Evolutionary conservation across 2,797 vertebrate species (phyloP).

Genomic region (Centroberyx gerrardi): DNA sequence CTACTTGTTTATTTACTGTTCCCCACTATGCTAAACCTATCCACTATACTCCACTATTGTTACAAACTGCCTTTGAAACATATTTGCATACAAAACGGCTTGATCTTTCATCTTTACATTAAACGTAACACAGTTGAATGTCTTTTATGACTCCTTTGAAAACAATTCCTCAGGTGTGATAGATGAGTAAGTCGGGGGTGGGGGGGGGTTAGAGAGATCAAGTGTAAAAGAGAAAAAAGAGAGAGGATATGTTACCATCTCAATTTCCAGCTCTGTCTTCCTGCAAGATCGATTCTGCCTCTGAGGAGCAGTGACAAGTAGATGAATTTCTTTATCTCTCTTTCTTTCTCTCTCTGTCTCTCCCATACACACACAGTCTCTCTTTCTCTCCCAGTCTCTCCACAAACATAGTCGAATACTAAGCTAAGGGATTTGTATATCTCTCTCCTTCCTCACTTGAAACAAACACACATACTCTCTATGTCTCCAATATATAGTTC

Average conservation of each 20-base stretch:
- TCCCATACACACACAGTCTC: not conserved
- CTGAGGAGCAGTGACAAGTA: constrained; percentile 44
- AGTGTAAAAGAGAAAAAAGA: constrained; percentile 14
- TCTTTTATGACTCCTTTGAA: too few relatives aligned
- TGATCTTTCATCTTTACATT: too few relatives aligned
- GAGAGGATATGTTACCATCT: constrained; percentile 28
- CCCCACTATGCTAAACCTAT: too few relatives aligned
- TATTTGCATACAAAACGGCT: too few relatives aligned
- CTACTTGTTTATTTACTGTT: too few relatives aligned
- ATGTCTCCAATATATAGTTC: too few relatives aligned
- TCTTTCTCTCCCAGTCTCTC: not conserved
- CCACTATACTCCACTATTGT: too few relatives aligned
- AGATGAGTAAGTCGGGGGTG: not conserved
- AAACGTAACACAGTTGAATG: too few relatives aligned
- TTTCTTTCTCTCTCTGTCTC: not conserved
- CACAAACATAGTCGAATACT: constrained; percentile 28
- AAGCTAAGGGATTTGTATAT: constrained; percentile 27
- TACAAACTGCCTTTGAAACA: too few relatives aligned
- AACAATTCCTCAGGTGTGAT: not conserved
- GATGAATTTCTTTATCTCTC: constrained; percentile 50
- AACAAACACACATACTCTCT: constrained; percentile 7
- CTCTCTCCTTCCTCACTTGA: not conserved
- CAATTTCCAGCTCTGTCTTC: constrained; percentile 33
- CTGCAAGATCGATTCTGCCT: constrained; percentile 43
- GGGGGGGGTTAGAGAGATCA: not conserved